A percentile compares a stretch with the other conserved stretches of the same genome.
phyloP scores from a whole-genome alignment of 2,113 vertebrate species.

The Chiloscyllium plagiosum region DNA sequence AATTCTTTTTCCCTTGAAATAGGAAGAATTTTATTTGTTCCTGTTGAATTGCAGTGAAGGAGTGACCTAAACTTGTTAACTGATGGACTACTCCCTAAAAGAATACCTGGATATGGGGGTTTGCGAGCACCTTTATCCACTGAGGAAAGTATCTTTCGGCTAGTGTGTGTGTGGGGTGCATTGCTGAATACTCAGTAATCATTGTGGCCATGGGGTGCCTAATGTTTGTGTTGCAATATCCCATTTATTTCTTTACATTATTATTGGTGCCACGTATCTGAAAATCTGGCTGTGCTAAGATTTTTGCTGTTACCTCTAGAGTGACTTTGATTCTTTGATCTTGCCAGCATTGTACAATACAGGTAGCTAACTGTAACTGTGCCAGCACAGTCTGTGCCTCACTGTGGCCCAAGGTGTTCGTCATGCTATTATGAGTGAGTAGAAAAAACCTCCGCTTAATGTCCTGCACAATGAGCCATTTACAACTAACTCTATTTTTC shows the following conservation, averaged over 20 bases:
- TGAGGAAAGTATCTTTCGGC: not conserved
- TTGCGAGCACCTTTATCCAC: not conserved
- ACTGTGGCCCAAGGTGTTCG: not conserved
- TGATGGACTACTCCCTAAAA: not conserved
- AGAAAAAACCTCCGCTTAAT: not conserved
- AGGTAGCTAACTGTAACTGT: not conserved
- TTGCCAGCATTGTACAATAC: not conserved
- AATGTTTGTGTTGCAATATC: not conserved
- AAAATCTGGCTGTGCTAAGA: not conserved
- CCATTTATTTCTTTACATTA: not conserved
- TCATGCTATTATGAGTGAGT: not conserved
- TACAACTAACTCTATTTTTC: not conserved
- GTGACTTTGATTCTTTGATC: not conserved
- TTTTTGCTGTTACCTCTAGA: not conserved
- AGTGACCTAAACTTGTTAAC: not conserved
- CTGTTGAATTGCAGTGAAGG: not conserved
- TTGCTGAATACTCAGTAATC: too few species aligned
- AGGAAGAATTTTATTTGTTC: not conserved
- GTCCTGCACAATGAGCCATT: not conserved
- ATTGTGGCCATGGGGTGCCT: too few species aligned
- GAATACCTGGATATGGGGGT: not conserved
- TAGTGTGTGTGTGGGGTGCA: not conserved
- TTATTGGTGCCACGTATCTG: not conserved
- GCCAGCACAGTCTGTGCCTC: not conserved
- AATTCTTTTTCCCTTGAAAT: not conserved